Evolutionary conservation across 2,797 vertebrate genomes (phyloP).

Genomic region (Odontamblyopus rebecca): DNA sequence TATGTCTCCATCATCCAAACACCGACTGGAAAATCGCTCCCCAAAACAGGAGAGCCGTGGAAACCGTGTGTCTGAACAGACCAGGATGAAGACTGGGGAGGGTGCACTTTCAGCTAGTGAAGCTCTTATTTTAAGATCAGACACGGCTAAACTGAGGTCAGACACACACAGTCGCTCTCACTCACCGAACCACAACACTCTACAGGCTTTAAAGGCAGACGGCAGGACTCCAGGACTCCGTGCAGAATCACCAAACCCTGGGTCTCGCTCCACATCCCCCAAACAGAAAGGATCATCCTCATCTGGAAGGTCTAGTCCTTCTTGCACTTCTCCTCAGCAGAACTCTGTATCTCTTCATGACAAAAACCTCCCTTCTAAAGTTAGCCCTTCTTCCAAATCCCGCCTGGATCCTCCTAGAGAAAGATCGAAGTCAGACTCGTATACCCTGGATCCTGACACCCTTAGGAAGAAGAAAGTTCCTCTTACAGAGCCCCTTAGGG

Average conservation of each 20-base stretch:
- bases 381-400: constrained; percentile 86
- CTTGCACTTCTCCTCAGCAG: constrained; percentile 84
- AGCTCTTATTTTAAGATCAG: constrained; percentile 91
- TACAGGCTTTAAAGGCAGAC: constrained; percentile 94
- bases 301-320: constrained; percentile 84
- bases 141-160: constrained; percentile 91
- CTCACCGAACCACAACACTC: constrained; percentile 97
- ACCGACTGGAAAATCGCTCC: constrained; percentile 86
- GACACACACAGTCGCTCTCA: constrained; percentile 97
- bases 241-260: constrained; percentile 92
- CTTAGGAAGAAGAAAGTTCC: constrained; percentile 96
- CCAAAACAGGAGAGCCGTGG: constrained; percentile 87
- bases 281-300: constrained; percentile 88
- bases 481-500: constrained; percentile 90
- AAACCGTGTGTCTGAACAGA: constrained; percentile 85
- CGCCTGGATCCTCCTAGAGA: constrained; percentile 94
- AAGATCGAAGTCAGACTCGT: constrained; percentile 97
- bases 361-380: constrained; percentile 88
- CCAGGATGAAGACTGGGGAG: constrained; percentile 85
- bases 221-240: constrained; percentile 84
- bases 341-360: constrained; percentile 88
- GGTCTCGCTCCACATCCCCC: constrained; percentile 91
- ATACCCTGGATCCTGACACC: constrained; percentile 95
- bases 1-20: constrained; percentile 86
- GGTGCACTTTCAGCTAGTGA: constrained; percentile 88